Evolutionary conservation across 2,797 vertebrate species (phyloP), one percentile per base, ranked within the genome.

Genomic region (Catostomus latipinnis): DNA sequence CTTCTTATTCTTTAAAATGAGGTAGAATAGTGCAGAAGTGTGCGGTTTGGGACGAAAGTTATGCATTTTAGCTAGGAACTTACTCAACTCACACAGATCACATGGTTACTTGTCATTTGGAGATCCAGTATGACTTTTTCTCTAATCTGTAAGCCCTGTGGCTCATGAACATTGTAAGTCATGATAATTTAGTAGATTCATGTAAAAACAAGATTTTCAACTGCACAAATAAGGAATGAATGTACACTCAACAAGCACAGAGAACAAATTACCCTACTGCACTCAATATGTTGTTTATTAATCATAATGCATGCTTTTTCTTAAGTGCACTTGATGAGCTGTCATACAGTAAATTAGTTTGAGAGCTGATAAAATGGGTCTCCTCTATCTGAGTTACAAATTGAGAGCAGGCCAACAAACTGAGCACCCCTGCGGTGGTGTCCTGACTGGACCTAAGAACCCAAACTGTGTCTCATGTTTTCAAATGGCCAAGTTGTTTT

Each of bases 341-440:
- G 14, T 12, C 43, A 12, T 53, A 69, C 45, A 68, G 43, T 74
- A 7, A 56, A 34, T 34, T 34, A 16, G 11, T 52, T 6, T 65
- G 53, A 70, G 34, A 72, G 72, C 50, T 75, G 67, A 76, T 72
- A 60, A 57, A 52, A 81, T 68, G 70, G 50, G 74, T 81, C 10
- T 43, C 4, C 8, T 62, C 46, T 49, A 14, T 53, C 9, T 68
- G 11, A 74, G 70, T 18, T 46, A 71, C 45, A 46, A 63, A 76
- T 50, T 50, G 10, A 43, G 6, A 50, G n/a, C 60, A 60, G 60
- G 65, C 63, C 74, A 73, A 72, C 22, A 49, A 70, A 70, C 57
- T 13, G 62, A 77, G 63, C 6, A 0, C 48, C 18, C 57, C 50
- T 69, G 43, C 75, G 43, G 76, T 18, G 16, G 18, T 8, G 78